Evolutionary conservation across 1,140 invertebrate species (phyloP).

Genomic region (Drosophila sucinea): DNA sequence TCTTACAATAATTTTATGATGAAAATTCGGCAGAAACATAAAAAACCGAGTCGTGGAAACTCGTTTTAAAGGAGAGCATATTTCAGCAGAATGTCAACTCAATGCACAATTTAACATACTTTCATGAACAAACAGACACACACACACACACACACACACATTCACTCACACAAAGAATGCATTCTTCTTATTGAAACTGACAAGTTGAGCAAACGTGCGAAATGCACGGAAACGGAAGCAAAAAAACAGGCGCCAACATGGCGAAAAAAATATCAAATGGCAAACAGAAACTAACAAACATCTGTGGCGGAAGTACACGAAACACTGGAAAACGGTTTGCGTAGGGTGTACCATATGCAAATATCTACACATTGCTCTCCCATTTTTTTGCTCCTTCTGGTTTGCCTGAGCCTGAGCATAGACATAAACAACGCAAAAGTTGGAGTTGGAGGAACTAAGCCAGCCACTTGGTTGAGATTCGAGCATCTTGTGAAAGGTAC

Average conservation of each 20-base stretch:
- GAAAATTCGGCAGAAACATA: too few relatives aligned
- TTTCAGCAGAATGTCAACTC: constrained; percentile 52
- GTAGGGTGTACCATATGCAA: constrained; percentile 52
- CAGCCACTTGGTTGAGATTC: constrained; percentile 41
- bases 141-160: not conserved
- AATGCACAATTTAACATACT: constrained; percentile 45
- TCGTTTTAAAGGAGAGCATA: not conserved
- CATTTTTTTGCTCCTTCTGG: not conserved
- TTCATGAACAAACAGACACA: constrained; percentile 10
- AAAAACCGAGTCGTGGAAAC: constrained; percentile 17
- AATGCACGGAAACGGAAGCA: constrained; percentile 61
- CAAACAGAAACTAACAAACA: constrained; percentile 64
- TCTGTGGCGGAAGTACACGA: constrained; percentile 52
- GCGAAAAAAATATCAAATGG: constrained; percentile 59
- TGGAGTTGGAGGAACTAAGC: constrained; percentile 22
- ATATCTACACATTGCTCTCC: constrained; percentile 42
- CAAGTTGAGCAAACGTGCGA: constrained; percentile 72
- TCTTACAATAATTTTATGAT: not conserved
- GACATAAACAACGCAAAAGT: constrained; percentile 50
- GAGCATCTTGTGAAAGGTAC: constrained; percentile 39
- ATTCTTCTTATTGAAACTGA: constrained; percentile 56
- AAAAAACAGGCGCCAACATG: constrained; percentile 55
- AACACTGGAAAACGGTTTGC: constrained; percentile 14
- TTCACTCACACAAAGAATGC: constrained; percentile 7
- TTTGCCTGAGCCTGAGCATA: constrained; percentile 7